Percentiles rank a stretch among this genome's conserved stretches.
Conservation (phyloP, 1,140 invertebrate genomes). For the Papilio polyxenes region DNA sequence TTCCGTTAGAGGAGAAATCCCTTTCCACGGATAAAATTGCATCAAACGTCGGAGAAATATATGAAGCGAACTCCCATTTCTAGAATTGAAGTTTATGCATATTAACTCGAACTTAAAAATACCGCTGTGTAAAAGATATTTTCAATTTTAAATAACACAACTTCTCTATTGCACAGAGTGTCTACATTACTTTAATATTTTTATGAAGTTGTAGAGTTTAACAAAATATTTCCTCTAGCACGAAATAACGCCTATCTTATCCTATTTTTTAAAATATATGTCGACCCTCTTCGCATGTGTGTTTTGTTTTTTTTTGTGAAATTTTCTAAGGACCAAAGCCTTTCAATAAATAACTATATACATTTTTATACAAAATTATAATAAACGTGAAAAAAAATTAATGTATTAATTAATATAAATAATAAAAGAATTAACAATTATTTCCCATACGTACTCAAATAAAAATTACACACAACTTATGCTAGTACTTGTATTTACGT, state of each 20-base stretch:
- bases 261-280: not conserved
- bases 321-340: too few relatives aligned
- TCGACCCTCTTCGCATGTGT: not conserved
- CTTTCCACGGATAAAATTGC: slow-evolving; percentile 14
- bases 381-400: too few relatives aligned
- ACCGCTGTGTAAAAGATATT: slow-evolving; percentile 2
- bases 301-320: not conserved
- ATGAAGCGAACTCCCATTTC: not conserved
- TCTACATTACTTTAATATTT: slow-evolving; percentile 18
- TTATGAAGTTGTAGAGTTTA: slow-evolving; percentile 7
- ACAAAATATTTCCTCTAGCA: slow-evolving; percentile 5
- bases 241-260: not conserved
- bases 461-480: too few relatives aligned
- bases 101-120: slow-evolving; percentile 27
- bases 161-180: not conserved
- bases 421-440: too few relatives aligned
- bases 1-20: slow-evolving; percentile 12
- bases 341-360: too few relatives aligned
- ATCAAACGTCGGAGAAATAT: slow-evolving; percentile 4
- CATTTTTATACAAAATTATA: too few relatives aligned
- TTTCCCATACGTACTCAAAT: too few relatives aligned
- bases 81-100: slow-evolving; percentile 17
- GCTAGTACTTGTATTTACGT: not conserved
- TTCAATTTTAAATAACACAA: slow-evolving; percentile 6
- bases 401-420: too few relatives aligned